Percentiles rank a stretch among this genome's conserved stretches.
phyloP scores from a whole-genome alignment of 2,113 vertebrate species.

The Neopipo cinnamomea region DNA sequence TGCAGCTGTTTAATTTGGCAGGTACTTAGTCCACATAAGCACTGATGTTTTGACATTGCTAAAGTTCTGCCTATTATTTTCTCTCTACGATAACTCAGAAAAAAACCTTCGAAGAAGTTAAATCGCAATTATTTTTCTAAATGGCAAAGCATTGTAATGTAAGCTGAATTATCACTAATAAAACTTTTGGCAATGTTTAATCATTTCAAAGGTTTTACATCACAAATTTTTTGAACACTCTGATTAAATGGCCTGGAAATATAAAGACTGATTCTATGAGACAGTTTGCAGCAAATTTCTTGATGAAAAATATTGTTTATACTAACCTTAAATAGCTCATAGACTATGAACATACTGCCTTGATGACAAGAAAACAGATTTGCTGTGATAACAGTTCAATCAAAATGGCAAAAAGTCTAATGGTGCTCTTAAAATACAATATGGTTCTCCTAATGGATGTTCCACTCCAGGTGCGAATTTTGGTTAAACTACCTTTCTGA shows the following conservation, averaged over 20 bases:
- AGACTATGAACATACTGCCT: neutral
- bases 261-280: neutral
- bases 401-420: conserved; percentile 17
- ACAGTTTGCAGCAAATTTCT: neutral
- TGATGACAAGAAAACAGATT: conserved; percentile 1
- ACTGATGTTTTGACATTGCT: neutral
- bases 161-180: neutral
- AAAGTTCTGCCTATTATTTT: neutral
- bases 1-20: neutral
- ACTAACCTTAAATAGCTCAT: conserved; percentile 12
- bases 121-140: neutral
- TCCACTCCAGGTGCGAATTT: neutral
- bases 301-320: neutral
- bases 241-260: neutral
- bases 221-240: neutral
- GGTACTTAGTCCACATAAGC: neutral
- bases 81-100: neutral
- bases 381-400: neutral
- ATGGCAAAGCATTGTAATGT: neutral
- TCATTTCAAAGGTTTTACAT: neutral
- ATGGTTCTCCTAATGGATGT: neutral
- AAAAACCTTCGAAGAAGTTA: neutral
- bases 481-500: neutral
- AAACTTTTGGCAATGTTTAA: neutral
- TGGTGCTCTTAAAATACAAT: neutral